phyloP scores from a whole-genome alignment of 2,888 invertebrate genomes.

The Macrophya annulata region DNA sequence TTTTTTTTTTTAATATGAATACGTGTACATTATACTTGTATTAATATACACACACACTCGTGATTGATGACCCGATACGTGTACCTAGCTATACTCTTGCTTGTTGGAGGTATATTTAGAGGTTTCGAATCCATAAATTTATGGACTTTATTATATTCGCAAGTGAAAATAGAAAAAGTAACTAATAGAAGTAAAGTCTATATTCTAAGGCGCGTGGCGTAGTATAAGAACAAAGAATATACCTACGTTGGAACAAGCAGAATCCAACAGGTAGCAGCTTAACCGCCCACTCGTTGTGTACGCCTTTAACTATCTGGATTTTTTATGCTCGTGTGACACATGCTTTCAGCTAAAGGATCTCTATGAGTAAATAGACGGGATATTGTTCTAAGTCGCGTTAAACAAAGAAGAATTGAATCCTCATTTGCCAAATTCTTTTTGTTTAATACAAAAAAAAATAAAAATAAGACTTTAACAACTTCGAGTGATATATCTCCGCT shows the following conservation, averaged over 20 bases:
- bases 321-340: background rate
- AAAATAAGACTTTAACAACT: background rate
- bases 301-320: constrained; percentile 39
- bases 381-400: background rate
- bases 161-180: background rate
- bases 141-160: background rate
- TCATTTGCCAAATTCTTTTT: background rate
- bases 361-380: constrained; percentile 17
- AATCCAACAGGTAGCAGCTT: constrained; percentile 48
- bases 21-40: background rate
- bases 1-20: background rate
- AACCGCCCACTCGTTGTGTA: constrained; percentile 32
- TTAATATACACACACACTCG: background rate
- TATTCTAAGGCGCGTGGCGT: background rate
- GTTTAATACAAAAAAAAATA: background rate
- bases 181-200: background rate
- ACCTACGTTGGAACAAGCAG: background rate
- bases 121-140: background rate
- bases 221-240: background rate
- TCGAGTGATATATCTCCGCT: background rate
- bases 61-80: background rate
- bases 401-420: background rate
- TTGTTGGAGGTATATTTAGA: background rate
- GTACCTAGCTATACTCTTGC: background rate
- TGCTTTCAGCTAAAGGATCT: constrained; percentile 4